Conservation (phyloP, 2,797 vertebrate species). For the Clamator glandarius region DNA sequence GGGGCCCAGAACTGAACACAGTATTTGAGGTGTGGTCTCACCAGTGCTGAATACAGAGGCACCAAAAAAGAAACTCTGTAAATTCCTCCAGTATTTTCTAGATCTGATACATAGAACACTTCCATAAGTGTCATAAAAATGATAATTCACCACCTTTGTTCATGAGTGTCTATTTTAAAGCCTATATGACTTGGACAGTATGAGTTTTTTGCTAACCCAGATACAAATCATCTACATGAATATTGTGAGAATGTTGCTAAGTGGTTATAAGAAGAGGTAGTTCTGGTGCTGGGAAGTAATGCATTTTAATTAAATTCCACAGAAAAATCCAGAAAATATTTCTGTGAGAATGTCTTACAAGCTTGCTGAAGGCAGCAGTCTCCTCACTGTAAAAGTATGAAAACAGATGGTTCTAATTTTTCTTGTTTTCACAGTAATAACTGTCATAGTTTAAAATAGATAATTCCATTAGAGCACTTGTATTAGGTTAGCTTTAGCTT, state of each 20-base stretch:
- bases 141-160: not conserved
- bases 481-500: constrained; percentile 9
- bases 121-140: not conserved
- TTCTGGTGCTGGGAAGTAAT: not conserved
- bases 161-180: not conserved
- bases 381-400: not conserved
- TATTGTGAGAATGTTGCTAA: not conserved
- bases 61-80: accelerated
- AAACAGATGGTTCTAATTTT: constrained; percentile 42
- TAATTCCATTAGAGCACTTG: constrained; percentile 21
- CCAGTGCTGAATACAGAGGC: too few species aligned
- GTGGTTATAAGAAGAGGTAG: not conserved
- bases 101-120: accelerated
- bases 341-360: not conserved
- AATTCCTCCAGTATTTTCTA: not conserved
- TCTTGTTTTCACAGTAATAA: constrained; percentile 37
- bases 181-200: not conserved
- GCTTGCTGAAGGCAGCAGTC: not conserved
- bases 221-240: not conserved
- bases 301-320: not conserved
- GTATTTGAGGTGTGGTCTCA: too few species aligned
- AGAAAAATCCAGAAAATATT: not conserved
- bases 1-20: too few species aligned
- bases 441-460: constrained; percentile 34
- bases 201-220: not conserved